Evolutionary conservation across 2,113 vertebrate species (phyloP).

Genomic region (Thryonomys swinderianus): DNA sequence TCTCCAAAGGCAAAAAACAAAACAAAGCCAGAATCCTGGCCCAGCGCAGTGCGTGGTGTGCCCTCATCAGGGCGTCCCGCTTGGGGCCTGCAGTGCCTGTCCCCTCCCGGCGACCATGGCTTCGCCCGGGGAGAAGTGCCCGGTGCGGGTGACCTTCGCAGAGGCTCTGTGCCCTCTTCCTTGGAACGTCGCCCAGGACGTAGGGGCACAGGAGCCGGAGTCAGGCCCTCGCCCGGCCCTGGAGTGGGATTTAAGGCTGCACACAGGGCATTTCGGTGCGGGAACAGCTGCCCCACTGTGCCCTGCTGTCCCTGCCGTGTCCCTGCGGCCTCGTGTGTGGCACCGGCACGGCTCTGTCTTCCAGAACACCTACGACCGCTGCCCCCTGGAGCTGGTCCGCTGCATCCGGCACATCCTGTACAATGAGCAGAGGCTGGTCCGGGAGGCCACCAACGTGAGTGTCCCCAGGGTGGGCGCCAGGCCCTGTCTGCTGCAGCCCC

Average conservation of each 20-base stretch:
- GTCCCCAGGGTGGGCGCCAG: background rate
- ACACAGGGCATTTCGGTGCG: too few species aligned
- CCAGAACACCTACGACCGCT: conserved; percentile 98
- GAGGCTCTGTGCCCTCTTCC: background rate
- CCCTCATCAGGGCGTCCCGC: background rate
- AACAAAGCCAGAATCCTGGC: background rate
- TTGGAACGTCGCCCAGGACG: background rate
- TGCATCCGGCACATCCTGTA: conserved; percentile 99
- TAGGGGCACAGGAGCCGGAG: background rate
- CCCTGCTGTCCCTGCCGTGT: fast-evolving
- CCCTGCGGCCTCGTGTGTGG: too few species aligned
- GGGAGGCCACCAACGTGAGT: conserved; percentile 97
- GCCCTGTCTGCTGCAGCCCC: background rate
- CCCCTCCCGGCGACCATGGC: background rate
- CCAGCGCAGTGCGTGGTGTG: background rate
- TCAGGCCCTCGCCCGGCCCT: background rate
- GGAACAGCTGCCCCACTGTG: background rate
- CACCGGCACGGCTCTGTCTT: conserved; percentile 63
- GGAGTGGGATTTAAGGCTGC: background rate
- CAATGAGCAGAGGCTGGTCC: conserved; percentile 97
- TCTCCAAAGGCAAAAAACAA: background rate
- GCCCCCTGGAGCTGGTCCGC: conserved; percentile 97
- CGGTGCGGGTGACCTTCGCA: background rate
- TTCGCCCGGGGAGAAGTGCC: background rate
- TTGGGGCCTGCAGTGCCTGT: background rate